Conservation (phyloP, 2,797 vertebrate genomes). For the Phalloptychus januarius region DNA sequence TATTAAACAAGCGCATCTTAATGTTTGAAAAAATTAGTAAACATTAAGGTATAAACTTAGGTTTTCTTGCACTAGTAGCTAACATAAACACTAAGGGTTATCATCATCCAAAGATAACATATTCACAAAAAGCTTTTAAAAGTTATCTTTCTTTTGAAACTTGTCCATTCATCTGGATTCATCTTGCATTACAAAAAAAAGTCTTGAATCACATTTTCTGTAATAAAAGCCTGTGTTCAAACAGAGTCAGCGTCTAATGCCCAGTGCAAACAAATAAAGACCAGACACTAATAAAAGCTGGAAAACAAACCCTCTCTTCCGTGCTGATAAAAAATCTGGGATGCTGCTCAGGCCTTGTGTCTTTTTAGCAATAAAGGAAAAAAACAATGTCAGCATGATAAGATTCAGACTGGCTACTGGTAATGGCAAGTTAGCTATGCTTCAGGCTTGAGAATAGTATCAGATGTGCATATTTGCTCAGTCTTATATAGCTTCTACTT, state of each 20-base stretch:
- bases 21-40: neutral
- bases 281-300: conserved; percentile 18
- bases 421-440: neutral
- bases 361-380: neutral
- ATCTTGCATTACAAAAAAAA: neutral
- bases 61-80: neutral
- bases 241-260: conserved; percentile 1
- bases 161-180: neutral
- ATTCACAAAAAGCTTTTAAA: neutral
- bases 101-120: neutral
- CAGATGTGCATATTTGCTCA: neutral
- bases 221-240: conserved; percentile 11
- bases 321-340: neutral
- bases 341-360: neutral
- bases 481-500: neutral
- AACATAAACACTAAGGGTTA: neutral
- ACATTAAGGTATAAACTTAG: neutral
- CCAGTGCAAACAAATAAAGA: conserved; percentile 10
- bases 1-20: no score
- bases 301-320: conserved; percentile 7
- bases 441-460: neutral
- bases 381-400: neutral
- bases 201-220: neutral
- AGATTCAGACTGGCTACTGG: neutral
- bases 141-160: neutral